These are phyloP conservation scores for Anguilla obscura DNA, from an alignment of 2,797 vertebrate genomes.

Conservation along the genomic window DNA sequence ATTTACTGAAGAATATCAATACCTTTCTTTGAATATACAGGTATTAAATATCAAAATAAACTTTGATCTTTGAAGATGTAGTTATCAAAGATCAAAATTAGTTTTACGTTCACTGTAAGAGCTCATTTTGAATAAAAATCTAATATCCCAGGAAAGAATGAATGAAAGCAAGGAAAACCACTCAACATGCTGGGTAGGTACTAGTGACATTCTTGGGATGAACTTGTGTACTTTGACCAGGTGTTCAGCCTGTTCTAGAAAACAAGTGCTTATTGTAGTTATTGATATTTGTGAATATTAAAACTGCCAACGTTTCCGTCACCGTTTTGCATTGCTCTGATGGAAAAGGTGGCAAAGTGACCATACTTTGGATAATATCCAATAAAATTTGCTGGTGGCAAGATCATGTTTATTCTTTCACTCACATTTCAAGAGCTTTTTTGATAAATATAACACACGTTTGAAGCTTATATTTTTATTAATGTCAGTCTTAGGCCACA, in stretches of 20 bases:
- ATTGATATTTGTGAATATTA: background rate
- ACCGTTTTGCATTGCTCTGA: background rate
- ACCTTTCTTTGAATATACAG: background rate
- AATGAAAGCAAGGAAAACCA: background rate
- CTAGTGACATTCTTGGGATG: background rate
- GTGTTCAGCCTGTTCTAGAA: background rate
- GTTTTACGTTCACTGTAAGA: background rate
- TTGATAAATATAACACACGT: background rate
- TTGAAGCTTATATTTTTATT: background rate
- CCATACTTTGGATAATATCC: background rate
- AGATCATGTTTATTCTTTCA: background rate
- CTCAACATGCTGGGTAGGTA: background rate
- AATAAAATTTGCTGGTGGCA: background rate
- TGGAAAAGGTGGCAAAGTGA: background rate
- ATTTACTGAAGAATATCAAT: background rate
- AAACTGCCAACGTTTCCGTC: background rate
- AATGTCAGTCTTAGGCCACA: background rate
- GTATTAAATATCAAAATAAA: background rate
- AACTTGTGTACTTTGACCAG: background rate
- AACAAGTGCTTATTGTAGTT: background rate
- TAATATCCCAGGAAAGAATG: background rate
- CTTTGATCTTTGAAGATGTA: background rate
- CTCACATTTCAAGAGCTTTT: background rate
- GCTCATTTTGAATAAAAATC: background rate
- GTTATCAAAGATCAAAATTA: background rate